Evolutionary conservation across 2,888 invertebrate genomes (phyloP), one percentile per base, ranked within the genome.

Genomic region (Aphodius sticticus): DNA sequence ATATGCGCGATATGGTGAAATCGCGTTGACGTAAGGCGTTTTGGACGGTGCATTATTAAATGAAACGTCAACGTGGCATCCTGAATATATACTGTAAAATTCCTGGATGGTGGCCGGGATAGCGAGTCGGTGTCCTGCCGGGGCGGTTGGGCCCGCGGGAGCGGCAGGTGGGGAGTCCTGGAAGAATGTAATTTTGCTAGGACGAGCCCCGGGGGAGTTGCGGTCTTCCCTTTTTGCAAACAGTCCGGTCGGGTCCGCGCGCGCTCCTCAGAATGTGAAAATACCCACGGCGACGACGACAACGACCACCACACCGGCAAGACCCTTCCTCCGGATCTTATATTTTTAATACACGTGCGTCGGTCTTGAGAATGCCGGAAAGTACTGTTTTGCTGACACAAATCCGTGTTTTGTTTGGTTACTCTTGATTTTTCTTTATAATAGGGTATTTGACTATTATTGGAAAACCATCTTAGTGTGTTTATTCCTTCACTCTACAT

Each of bases 181-280:
- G 86, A 88, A 88, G 88, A 88, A 88, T 88, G 88, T 88, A 88
- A 88, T 88, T 88, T 88, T 87, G 87, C 86, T 85, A 86, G 86
- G 88, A 88, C 88, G 88, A 87, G 87, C 87, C 88, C 87, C 88
- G 83, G 79, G 86, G 86, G 88, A 82, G 85, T 83, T 87, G 87
- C 86, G 88, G 86, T 86, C 86, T 86, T 86, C 87, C 87, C 87
- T 86, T 87, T 87, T 87, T 87, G 85, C 87, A 87, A 87, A 87
- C 87, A 87, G 87, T 87, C 87, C 87, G 84, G 87, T 84, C 81
- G 83, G 83, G 85, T 84, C 86, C 86, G 85, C 83, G 84, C 84
- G 84, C 83, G 84, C 16, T 70, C 82, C 84, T 85, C 84, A 86
- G 86, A 86, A 83, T 86, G 86, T 86, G 86, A 87, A 84, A 83